Conservation (phyloP, 2,888 invertebrate species). For the Mesorhabditis spiculigera region DNA sequence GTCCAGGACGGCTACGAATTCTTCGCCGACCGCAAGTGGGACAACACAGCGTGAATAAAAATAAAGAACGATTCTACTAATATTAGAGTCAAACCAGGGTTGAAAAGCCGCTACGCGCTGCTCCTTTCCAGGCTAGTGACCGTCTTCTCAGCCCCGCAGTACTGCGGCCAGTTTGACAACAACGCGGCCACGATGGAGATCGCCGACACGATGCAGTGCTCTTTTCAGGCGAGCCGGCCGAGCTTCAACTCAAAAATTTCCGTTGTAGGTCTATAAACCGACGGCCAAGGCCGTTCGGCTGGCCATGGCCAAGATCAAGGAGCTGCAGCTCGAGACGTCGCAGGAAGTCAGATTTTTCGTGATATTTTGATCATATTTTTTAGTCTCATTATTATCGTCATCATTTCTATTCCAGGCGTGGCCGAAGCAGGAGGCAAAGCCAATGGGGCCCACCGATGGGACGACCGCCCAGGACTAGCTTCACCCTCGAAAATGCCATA, state of each 20-base stretch:
- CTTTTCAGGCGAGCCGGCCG: not conserved
- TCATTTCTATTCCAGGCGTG: not conserved
- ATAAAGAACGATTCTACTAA: not conserved
- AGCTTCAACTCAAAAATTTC: too few species aligned
- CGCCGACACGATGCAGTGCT: conserved; percentile 1
- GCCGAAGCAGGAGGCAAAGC: not conserved
- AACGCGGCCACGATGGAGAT: not conserved
- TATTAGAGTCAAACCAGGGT: not conserved
- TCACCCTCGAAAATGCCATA: too few species aligned
- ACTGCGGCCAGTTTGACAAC: conserved; percentile 24
- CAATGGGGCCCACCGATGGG: not conserved
- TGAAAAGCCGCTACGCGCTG: not conserved
- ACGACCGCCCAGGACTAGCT: not conserved
- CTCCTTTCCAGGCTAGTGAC: not conserved
- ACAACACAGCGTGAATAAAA: not conserved
- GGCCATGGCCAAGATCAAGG: not conserved
- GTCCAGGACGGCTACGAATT: conserved; percentile 67
- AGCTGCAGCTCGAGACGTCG: not conserved
- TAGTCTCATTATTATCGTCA: not conserved
- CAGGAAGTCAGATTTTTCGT: not conserved
- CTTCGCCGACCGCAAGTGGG: conserved; percentile 56
- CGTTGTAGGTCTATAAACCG: not conserved
- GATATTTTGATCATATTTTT: not conserved
- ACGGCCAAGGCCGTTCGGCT: not conserved
- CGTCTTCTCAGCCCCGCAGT: conserved; percentile 21